These are phyloP conservation scores for Periphyllus acericola DNA, from an alignment of 2,888 invertebrate genomes.

Conservation along the genomic window DNA sequence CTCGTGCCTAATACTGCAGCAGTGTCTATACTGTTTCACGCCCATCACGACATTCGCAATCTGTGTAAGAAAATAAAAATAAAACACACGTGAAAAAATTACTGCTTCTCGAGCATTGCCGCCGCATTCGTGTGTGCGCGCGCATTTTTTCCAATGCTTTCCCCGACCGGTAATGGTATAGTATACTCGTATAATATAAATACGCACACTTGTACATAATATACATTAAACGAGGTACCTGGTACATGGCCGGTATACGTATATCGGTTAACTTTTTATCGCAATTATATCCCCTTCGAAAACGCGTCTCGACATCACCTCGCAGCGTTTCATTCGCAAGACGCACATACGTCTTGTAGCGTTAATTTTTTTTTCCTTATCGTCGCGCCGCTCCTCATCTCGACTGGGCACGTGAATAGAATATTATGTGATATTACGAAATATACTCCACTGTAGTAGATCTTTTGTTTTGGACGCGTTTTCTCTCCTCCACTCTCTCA, in stretches of 20 bases:
- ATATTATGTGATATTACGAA: neutral
- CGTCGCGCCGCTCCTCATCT: no score
- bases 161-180: neutral
- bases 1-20: slow-evolving; percentile 30
- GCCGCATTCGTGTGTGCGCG: neutral
- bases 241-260: no score
- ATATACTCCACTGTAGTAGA: neutral
- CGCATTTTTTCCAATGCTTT: neutral
- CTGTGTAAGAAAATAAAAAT: slow-evolving; percentile 4
- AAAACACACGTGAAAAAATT: neutral
- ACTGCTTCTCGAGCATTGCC: neutral
- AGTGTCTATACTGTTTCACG: slow-evolving; percentile 43
- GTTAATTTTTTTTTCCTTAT: no score
- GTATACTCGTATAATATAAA: no score
- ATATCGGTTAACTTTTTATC: no score
- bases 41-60: slow-evolving; percentile 56
- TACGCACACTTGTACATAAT: no score
- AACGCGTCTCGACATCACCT: no score
- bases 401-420: neutral
- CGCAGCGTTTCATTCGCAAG: no score
- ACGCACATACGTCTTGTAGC: no score
- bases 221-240: no score
- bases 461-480: slow-evolving; percentile 4
- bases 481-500: no score
- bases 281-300: no score